Percentiles rank a stretch among this genome's conserved stretches.
Conservation (phyloP, 2,113 vertebrate species). For the Peromyscus californicus region DNA sequence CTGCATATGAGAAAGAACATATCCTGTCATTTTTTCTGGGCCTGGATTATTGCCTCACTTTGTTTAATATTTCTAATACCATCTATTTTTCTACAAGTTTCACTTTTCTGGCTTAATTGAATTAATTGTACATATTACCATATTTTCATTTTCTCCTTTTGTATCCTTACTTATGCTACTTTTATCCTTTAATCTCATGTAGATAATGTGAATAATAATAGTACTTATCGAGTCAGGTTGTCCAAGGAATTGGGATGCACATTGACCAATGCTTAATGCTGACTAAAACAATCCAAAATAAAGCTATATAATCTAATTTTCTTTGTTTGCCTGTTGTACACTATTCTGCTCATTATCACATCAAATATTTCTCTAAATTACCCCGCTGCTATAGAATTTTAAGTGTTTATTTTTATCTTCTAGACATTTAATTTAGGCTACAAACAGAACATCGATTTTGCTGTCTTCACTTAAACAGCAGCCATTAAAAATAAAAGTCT, state of each 20-base stretch:
- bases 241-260: slow-evolving; percentile 1
- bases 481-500: background rate
- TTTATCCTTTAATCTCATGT: background rate
- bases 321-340: background rate
- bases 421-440: background rate
- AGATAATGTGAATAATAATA: background rate
- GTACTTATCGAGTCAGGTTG: background rate
- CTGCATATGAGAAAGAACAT: background rate
- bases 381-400: background rate
- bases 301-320: background rate
- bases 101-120: background rate
- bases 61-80: background rate
- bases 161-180: background rate
- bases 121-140: no score
- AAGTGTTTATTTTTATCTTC: slow-evolving; percentile 16
- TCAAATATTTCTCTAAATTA: background rate
- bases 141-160: background rate
- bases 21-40: no score
- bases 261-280: background rate
- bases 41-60: background rate
- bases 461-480: slow-evolving; percentile 29
- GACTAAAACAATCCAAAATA: background rate
- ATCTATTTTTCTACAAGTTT: background rate
- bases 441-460: background rate
- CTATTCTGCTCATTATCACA: background rate